Conservation (phyloP, 2,888 invertebrate species). For the Sicus ferrugineus region DNA sequence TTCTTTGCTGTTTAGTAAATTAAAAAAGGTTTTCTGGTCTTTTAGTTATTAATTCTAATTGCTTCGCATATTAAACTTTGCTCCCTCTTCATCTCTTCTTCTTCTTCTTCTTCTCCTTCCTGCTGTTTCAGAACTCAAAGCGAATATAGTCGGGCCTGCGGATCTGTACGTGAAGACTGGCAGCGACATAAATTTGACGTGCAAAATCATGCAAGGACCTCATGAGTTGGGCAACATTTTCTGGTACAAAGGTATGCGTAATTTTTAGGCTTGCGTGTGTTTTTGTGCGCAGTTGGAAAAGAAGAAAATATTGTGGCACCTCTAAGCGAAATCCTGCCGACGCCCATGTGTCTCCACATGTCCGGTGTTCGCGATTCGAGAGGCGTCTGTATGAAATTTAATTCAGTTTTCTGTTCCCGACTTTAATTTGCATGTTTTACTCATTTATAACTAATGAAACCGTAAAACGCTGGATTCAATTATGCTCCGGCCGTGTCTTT, state of each 20-base stretch:
- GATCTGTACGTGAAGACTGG: slow-evolving; percentile 90
- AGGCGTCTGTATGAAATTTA: slow-evolving; percentile 30
- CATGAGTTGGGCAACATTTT: slow-evolving; percentile 88
- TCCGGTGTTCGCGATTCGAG: slow-evolving; percentile 1
- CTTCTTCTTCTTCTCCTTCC: neutral
- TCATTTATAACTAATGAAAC: too few relatives aligned
- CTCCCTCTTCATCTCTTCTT: neutral
- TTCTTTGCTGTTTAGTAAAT: neutral
- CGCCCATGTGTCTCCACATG: neutral
- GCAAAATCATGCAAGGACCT: slow-evolving; percentile 86
- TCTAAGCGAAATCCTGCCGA: neutral
- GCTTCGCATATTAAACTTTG: too few relatives aligned
- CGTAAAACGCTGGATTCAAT: slow-evolving; percentile 22
- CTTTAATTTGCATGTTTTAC: too few relatives aligned
- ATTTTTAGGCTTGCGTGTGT: too few relatives aligned
- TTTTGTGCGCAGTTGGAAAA: too few relatives aligned
- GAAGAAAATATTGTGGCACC: too few relatives aligned
- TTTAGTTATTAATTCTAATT: too few relatives aligned
- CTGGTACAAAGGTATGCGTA: slow-evolving; percentile 78
- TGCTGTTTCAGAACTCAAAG: slow-evolving; percentile 69
- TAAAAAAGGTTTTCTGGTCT: neutral
- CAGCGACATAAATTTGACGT: slow-evolving; percentile 83
- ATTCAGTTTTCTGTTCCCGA: too few relatives aligned
- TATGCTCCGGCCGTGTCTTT: neutral
- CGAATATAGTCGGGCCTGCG: slow-evolving; percentile 79